Base-by-base conservation (phyloP, 2,113 vertebrate species). In the Gyps fulvus region DNA sequence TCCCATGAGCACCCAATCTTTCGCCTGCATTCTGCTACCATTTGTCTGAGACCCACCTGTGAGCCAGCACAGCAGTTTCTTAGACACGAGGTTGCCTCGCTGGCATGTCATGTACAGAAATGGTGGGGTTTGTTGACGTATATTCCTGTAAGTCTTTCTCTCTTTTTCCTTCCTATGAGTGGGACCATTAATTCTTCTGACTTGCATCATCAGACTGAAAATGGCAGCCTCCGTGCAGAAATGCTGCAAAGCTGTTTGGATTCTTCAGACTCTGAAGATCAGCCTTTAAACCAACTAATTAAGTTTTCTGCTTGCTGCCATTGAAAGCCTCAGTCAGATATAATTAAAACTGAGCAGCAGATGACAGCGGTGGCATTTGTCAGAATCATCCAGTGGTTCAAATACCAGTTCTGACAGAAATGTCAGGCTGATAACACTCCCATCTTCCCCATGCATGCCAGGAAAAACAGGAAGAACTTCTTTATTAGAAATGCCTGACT, bases 321-420 rank as follows among this genome's bases (percentile, higher is more conserved):
- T 96, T 98, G 98, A 98, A 98, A 98, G 97, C 98, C 93, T 98
- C 98, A 97, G 98, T 98, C 98, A 99, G 98, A 98, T 98, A 95
- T 99, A 99, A 99, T 99, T 99, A 99, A 99, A 99, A 98, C 97
- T 83, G 98, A 98, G 98, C 95, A 97, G 92, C 95, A 97, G 91
- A 98, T 99, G 99, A 99, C 99, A 99, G 99, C 98, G 78, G 87
- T 99, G 99, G 98, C 99, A 99, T 99, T 99, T 99, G 98, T 99
- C 98, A 98, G 98, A 98, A 98, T 98, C 97, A 98, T 98, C 98
- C 98, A 96, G 98, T 98, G 98, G 98, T 99, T 99, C 98, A 99
- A 99, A 99, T 99, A 99, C 98, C 98, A 98, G 97, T 98, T 98
- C 98, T 99, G 98, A 99, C 98, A 99, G 98, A 99, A 99, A 99